A percentile compares a stretch with the other conserved stretches of the same genome.
Conservation (phyloP, 2,888 invertebrate species). For the Noctuana brunneofusca region DNA sequence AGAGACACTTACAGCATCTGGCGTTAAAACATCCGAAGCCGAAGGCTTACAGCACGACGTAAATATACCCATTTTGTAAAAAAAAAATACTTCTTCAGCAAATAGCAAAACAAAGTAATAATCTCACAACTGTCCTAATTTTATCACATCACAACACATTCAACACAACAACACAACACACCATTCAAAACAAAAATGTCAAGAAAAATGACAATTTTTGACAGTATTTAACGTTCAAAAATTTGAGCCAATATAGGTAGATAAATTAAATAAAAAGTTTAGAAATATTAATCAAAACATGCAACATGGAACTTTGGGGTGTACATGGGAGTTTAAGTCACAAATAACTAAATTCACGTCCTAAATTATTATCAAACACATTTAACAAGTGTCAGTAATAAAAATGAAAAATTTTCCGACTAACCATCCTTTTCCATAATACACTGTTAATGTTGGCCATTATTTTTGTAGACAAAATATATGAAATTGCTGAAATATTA, state of each 20-base stretch:
- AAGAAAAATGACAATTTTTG: conserved; percentile 25
- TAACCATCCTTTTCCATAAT: conserved; percentile 64
- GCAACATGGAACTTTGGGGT: too few species aligned
- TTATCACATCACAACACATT: conserved; percentile 17
- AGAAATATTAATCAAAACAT: neutral
- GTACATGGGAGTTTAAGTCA: too few species aligned
- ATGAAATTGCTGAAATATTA: neutral
- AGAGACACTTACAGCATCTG: conserved; percentile 78
- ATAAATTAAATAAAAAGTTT: neutral
- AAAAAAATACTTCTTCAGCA: conserved; percentile 4
- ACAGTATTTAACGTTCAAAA: conserved; percentile 29
- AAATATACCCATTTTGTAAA: conserved; percentile 72
- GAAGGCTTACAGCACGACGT: conserved; percentile 81
- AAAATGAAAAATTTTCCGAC: neutral
- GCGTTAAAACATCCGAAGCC: conserved; percentile 81
- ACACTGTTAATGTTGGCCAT: conserved; percentile 48
- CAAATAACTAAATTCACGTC: neutral
- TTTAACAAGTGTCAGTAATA: neutral
- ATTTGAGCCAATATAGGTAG: conserved; percentile 13
- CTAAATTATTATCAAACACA: neutral
- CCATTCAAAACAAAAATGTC: neutral
- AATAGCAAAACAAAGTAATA: neutral
- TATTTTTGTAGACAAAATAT: conserved; percentile 1
- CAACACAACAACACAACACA: neutral
- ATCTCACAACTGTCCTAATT: neutral